These are phyloP conservation scores for Lepidurus couesii DNA, from an alignment of 1,140 invertebrate genomes.

Conservation along the genomic window DNA sequence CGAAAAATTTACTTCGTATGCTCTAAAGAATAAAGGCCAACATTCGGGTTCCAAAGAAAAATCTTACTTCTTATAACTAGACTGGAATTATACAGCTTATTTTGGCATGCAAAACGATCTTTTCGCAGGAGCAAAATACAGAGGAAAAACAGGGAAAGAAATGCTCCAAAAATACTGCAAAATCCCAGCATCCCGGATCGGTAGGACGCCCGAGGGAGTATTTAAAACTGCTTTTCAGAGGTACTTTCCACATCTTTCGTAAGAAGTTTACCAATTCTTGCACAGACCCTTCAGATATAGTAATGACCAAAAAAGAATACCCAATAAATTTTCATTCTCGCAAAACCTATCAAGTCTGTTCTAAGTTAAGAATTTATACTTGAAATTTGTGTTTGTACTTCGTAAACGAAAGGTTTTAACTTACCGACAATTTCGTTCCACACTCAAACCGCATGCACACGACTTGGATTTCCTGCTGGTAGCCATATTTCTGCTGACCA, in stretches of 20 bases:
- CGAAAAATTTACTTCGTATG: not conserved
- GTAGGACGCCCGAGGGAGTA: not conserved
- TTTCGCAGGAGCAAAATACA: not conserved
- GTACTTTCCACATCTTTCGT: slow-evolving; percentile 74
- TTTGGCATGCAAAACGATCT: not conserved
- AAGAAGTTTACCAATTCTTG: slow-evolving; percentile 68
- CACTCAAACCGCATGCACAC: slow-evolving; percentile 82
- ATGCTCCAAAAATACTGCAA: slow-evolving; percentile 2
- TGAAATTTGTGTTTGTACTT: no score
- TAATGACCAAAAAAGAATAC: slow-evolving; percentile 55
- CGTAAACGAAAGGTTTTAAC: slow-evolving; percentile 30
- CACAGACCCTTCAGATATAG: slow-evolving; percentile 83
- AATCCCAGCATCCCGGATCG: not conserved
- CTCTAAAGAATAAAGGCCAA: not conserved
- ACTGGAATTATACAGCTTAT: not conserved
- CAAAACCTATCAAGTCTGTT: no score
- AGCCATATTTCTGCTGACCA: slow-evolving; percentile 57
- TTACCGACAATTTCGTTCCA: slow-evolving; percentile 76
- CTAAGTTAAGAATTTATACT: no score
- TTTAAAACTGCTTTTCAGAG: slow-evolving; percentile 62
- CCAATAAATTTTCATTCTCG: not conserved
- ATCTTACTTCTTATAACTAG: not conserved
- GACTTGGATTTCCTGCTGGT: slow-evolving; percentile 90
- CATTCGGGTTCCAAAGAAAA: not conserved
- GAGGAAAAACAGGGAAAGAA: not conserved